Evolutionary conservation across 2,888 invertebrate genomes (phyloP).

Genomic region (Brenthis hecate): DNA sequence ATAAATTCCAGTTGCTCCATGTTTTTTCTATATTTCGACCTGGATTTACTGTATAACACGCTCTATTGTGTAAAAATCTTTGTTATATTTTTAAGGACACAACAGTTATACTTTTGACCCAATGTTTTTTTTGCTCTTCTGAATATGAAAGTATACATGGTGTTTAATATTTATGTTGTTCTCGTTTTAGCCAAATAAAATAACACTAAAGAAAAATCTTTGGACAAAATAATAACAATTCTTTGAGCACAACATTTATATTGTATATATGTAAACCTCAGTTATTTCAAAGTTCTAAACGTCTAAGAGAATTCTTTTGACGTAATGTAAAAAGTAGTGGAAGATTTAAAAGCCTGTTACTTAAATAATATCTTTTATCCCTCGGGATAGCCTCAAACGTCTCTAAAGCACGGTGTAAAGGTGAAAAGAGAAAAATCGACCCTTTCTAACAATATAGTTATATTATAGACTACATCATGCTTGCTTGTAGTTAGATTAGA

Average conservation of each 20-base stretch:
- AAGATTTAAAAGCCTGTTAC: conserved; percentile 2
- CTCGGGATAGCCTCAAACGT: conserved; percentile 7
- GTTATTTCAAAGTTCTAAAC: neutral
- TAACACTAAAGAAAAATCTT: no score
- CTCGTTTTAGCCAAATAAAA: no score
- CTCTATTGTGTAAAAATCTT: conserved; percentile 14
- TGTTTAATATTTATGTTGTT: neutral
- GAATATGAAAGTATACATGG: neutral
- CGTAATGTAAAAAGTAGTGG: neutral
- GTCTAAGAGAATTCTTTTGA: neutral
- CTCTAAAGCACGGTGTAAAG: conserved; percentile 7
- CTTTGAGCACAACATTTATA: neutral
- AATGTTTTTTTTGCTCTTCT: neutral
- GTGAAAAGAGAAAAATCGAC: conserved; percentile 16
- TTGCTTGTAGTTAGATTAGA: conserved; percentile 1
- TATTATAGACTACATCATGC: conserved; percentile 5
- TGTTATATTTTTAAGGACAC: conserved; percentile 13
- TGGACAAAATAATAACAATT: no score
- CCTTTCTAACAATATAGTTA: conserved; percentile 8
- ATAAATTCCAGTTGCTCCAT: conserved; percentile 11
- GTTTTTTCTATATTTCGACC: conserved; percentile 17
- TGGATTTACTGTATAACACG: conserved; percentile 9
- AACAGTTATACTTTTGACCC: conserved; percentile 1
- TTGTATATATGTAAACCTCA: neutral
- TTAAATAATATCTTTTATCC: conserved; percentile 14